Conservation (phyloP, 2,797 vertebrate species). For the Sorex maritimensis region DNA sequence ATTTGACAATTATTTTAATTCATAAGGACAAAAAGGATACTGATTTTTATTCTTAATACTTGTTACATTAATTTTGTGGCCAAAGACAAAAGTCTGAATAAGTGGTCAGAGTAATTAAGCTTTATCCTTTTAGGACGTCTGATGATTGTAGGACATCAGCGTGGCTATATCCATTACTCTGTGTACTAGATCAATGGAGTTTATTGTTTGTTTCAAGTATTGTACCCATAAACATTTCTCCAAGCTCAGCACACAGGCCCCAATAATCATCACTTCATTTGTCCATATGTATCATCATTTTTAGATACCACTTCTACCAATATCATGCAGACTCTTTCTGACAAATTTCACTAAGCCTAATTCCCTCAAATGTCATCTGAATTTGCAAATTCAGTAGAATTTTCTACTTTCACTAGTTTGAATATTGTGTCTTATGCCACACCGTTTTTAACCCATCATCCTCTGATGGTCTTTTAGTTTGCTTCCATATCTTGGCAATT, state of each 20-base stretch:
- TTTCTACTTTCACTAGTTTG: not conserved
- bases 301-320: not conserved
- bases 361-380: not conserved
- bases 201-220: not conserved
- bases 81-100: not conserved
- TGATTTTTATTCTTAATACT: no score
- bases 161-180: not conserved
- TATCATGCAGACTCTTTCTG: not conserved
- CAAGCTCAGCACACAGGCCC: not conserved
- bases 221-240: not conserved
- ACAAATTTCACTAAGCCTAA: not conserved
- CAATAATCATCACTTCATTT: not conserved
- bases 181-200: not conserved
- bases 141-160: not conserved
- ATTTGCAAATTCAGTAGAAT: not conserved
- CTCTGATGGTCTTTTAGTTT: no score
- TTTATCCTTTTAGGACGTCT: not conserved
- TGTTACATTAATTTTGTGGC: not conserved
- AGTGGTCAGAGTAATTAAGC: not conserved
- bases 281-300: not conserved
- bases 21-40: no score
- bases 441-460: no score
- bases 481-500: no score
- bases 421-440: not conserved
- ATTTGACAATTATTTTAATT: not conserved